These are phyloP conservation scores for Heteronetta atricapilla DNA, from an alignment of 2,113 vertebrate species.

Conservation along the genomic window DNA sequence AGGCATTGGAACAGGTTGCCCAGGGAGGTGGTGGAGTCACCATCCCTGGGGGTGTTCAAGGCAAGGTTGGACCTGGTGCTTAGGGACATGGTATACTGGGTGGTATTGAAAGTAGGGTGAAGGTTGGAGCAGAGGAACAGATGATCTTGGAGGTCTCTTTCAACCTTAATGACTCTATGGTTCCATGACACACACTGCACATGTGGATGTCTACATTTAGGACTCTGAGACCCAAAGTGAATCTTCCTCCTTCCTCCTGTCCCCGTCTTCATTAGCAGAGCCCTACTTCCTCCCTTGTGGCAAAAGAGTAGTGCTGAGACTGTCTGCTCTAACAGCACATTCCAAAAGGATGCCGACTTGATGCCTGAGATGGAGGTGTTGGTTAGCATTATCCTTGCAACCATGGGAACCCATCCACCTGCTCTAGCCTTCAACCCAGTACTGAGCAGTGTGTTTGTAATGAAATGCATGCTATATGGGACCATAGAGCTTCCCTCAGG, in stretches of 20 bases:
- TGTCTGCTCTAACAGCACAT: neutral
- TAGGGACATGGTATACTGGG: too few species aligned
- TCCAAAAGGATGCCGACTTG: neutral
- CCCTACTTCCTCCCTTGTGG: neutral
- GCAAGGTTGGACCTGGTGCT: too few species aligned
- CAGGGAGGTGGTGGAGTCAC: too few species aligned
- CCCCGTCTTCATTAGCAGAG: neutral
- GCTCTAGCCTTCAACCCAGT: neutral
- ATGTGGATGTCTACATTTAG: neutral
- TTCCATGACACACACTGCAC: accelerated
- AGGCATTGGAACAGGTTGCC: too few species aligned
- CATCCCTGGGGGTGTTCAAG: too few species aligned
- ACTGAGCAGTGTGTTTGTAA: neutral
- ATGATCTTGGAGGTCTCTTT: too few species aligned
- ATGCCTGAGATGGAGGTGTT: neutral
- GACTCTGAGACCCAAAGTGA: neutral
- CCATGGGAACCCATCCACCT: accelerated
- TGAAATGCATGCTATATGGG: neutral
- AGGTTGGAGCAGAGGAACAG: too few species aligned
- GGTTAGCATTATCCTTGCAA: neutral
- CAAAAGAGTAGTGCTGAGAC: neutral
- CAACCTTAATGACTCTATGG: too few species aligned
- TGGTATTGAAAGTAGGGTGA: too few species aligned
- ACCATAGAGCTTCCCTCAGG: neutral
- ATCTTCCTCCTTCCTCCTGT: neutral